Base-by-base conservation (phyloP, 2,888 invertebrate species). In the Sphaerophoria rueppellii region DNA sequence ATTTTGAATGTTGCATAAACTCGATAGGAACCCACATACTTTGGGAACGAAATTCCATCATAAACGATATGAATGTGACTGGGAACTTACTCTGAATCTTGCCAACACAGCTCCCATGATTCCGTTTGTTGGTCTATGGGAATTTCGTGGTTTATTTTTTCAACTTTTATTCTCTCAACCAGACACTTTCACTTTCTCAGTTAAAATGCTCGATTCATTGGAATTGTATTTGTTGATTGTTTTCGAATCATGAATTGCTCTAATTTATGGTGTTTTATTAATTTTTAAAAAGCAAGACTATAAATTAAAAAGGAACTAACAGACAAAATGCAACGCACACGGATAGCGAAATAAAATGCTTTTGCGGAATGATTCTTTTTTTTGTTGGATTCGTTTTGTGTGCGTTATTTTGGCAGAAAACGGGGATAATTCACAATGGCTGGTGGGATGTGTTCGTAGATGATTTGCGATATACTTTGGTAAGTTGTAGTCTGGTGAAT, bases 31-130 rank as follows among this genome's bases (percentile, higher is more conserved):
- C 52, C 54, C 67, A 77, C 67, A 77, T 24, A 2, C 24, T 24
- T 24, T 24, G 24, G 1, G 24, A 2, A 2, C 24, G 69, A 63
- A 69, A 58, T 70, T 79, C 58, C 58, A 58, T 14, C 54, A 72
- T 69, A 48, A 75, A 61, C 61, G 40, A 24, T 24, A 24, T 24
- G 54, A 11, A 40, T 50, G 24, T 5, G n/a, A 70, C 63, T 6
- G 35, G 37, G n/a, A 80, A 93, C 94, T 94, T 92, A 95, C 95
- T 91, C 94, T 93, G 92, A 95, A 94, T 93, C 94, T 94, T 86
- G 94, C 94, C 91, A 95, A 92, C 87, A 95, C 93, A 80, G 94
- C 92, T 87, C 95, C 95, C 95, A 95, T 65, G 35, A 12, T 95
- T 89, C 92, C 92, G 40, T 61, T 6, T 32, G 32, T 34, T 14